Conservation (phyloP, 2,888 invertebrate species). For the Ceriagrion tenellum region DNA sequence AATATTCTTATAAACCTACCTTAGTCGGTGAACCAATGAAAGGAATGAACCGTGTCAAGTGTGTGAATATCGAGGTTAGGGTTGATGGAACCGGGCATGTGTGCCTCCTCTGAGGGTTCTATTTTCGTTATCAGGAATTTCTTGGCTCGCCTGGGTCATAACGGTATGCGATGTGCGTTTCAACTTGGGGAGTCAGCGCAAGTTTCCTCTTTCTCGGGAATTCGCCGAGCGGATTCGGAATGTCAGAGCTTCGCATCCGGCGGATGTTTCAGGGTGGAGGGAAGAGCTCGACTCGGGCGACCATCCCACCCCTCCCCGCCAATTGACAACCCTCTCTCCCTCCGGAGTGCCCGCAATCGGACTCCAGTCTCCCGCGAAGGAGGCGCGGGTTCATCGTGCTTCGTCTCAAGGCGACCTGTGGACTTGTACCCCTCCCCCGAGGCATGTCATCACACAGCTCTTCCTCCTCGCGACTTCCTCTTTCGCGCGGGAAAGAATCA, state of each 20-base stretch:
- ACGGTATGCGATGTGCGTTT: background rate
- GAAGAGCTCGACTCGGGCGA: background rate
- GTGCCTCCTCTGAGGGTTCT: background rate
- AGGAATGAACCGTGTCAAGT: too few relatives aligned
- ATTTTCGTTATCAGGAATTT: background rate
- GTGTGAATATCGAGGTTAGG: background rate
- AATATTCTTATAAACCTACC: too few relatives aligned
- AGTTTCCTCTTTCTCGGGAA: constrained; percentile 13
- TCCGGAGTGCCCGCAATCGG: background rate
- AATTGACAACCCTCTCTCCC: background rate
- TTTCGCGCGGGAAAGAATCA: background rate
- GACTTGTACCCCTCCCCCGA: background rate
- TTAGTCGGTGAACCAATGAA: too few relatives aligned
- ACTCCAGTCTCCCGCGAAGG: background rate
- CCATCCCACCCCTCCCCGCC: background rate
- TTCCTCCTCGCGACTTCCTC: background rate
- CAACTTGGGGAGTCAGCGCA: background rate
- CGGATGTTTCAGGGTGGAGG: background rate
- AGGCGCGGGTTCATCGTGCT: background rate
- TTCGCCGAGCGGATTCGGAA: background rate
- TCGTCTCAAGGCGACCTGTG: background rate
- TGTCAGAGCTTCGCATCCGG: background rate
- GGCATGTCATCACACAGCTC: background rate
- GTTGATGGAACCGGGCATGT: background rate
- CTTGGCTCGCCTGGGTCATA: background rate